A percentile compares a stretch with the other conserved stretches of the same genome.
phyloP scores from a whole-genome alignment of 1,140 invertebrate species.

The Meloidogyne hapla region DNA sequence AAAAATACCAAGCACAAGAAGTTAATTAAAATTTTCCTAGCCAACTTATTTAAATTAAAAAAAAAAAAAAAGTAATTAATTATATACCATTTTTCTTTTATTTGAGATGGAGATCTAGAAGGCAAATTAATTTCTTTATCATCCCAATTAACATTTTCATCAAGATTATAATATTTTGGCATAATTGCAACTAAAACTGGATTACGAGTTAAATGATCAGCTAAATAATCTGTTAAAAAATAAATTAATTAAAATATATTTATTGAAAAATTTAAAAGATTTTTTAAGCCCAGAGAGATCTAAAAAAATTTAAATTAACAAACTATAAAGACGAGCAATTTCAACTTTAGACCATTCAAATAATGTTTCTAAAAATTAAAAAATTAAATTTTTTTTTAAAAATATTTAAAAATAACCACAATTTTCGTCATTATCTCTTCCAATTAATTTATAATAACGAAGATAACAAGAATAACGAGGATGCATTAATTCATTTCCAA shows the following conservation, averaged over 20 bases:
- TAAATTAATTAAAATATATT: constrained; percentile 13
- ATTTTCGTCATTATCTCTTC: constrained; percentile 8
- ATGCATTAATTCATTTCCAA: constrained; percentile 26
- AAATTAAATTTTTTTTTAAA: not conserved
- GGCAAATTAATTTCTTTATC: constrained; percentile 13
- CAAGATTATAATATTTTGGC: constrained; percentile 17
- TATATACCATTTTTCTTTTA: constrained; percentile 13
- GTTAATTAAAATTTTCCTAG: too few relatives aligned
- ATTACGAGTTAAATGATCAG: constrained; percentile 20
- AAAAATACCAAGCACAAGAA: too few relatives aligned
- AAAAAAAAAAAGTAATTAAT: too few relatives aligned
- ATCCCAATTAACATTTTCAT: constrained; percentile 23
- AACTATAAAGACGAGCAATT: constrained; percentile 24
- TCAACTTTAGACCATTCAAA: constrained; percentile 10
- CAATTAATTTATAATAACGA: constrained; percentile 6
- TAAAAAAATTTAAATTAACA: not conserved
- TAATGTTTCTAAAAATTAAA: not conserved
- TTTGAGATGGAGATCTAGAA: not conserved
- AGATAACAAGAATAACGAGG: constrained; percentile 10
- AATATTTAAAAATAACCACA: not conserved
- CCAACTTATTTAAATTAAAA: too few relatives aligned
- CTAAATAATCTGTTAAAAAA: constrained; percentile 20
- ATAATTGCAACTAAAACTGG: constrained; percentile 28
- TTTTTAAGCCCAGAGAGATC: too few relatives aligned
- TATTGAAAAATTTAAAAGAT: too few relatives aligned